Conservation (phyloP, 2,113 vertebrate species). For the Harpagus bidentatus region DNA sequence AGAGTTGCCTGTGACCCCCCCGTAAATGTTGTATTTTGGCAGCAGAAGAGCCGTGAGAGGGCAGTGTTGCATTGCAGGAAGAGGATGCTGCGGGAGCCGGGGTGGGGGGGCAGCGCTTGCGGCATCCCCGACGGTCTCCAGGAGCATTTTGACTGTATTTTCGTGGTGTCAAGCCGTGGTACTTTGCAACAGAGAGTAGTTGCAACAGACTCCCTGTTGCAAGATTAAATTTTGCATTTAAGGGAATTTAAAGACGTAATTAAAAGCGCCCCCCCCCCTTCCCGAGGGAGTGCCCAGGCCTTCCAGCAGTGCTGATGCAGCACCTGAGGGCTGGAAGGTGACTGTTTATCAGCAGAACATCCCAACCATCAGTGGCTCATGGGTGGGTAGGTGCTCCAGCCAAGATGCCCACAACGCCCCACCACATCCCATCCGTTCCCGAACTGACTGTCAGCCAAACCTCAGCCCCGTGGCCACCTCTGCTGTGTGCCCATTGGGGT, state of each 20-base stretch:
- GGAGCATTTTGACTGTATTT: background rate
- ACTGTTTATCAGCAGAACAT: background rate
- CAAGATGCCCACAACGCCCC: no score
- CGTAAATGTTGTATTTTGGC: fast-evolving
- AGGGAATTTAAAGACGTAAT: background rate
- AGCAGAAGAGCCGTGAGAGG: slow-evolving; percentile 49
- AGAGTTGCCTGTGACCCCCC: fast-evolving
- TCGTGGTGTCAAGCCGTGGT: background rate
- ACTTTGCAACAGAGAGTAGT: background rate
- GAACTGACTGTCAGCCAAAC: background rate
- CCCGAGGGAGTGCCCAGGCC: background rate
- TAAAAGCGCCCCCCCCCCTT: background rate
- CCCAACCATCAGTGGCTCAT: background rate
- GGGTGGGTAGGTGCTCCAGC: background rate
- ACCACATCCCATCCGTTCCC: fast-evolving
- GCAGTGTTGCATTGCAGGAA: slow-evolving; percentile 52
- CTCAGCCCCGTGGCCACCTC: fast-evolving
- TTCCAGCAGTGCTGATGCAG: background rate
- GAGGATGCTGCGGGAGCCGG: background rate
- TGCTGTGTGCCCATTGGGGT: fast-evolving
- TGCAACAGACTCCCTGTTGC: background rate
- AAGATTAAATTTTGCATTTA: background rate
- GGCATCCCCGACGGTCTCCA: background rate
- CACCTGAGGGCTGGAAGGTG: background rate
- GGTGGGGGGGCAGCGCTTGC: background rate